These are phyloP conservation scores for Nipponia nippon DNA, from an alignment of 2,113 vertebrate species.

Conservation along the genomic window DNA sequence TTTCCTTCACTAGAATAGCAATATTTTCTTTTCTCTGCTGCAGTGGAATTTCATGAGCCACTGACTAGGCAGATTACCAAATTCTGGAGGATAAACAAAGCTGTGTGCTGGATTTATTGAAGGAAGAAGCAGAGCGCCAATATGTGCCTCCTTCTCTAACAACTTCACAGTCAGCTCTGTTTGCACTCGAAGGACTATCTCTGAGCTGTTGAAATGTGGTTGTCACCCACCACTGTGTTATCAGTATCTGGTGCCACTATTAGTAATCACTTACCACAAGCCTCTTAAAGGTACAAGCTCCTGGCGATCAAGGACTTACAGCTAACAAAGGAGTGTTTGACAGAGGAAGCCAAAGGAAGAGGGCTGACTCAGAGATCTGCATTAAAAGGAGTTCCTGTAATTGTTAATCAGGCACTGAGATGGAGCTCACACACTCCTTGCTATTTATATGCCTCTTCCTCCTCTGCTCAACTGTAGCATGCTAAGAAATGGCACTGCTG, in stretches of 20 bases:
- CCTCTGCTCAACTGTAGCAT: background rate
- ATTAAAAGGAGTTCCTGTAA: constrained; percentile 39
- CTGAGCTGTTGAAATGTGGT: constrained; percentile 34
- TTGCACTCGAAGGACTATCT: constrained; percentile 26
- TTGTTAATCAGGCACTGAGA: constrained; percentile 9
- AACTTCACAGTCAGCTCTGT: background rate
- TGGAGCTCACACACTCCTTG: constrained; percentile 19
- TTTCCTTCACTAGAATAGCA: constrained; percentile 14
- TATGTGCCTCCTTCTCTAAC: background rate
- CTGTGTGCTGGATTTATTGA: constrained; percentile 32
- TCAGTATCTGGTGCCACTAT: constrained; percentile 42
- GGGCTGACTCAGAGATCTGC: constrained; percentile 13
- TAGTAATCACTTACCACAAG: constrained; percentile 44
- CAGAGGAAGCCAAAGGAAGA: constrained; percentile 42
- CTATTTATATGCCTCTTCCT: constrained; percentile 48
- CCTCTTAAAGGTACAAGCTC: constrained; percentile 50
- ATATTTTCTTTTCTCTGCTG: constrained; percentile 30
- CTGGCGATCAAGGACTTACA: background rate
- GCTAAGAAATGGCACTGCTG: background rate
- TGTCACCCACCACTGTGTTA: constrained; percentile 24
- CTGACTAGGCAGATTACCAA: constrained; percentile 57
- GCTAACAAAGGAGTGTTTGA: constrained; percentile 27
- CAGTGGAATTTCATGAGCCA: constrained; percentile 54
- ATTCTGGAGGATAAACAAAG: constrained; percentile 53
- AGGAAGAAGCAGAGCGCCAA: constrained; percentile 27